These are phyloP conservation scores for Myrmophylax atrothorax DNA, from an alignment of 2,113 vertebrate genomes.

Conservation along the genomic window DNA sequence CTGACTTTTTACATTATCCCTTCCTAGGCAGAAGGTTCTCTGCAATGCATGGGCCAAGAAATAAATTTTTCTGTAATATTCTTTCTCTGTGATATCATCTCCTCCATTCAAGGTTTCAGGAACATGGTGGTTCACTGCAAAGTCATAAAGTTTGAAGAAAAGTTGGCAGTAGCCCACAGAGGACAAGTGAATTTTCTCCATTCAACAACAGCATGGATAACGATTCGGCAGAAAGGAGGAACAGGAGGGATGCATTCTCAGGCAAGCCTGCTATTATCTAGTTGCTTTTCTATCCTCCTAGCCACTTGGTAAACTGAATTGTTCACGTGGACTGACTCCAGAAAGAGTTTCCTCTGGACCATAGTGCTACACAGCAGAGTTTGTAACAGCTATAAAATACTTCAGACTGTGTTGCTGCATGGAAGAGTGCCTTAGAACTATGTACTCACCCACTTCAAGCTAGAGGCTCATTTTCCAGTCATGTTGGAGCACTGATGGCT, in stretches of 20 bases:
- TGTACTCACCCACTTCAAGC: background rate
- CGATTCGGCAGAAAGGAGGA: background rate
- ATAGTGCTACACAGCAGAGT: background rate
- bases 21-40: background rate
- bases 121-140: background rate
- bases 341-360: background rate
- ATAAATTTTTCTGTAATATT: background rate
- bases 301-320: background rate
- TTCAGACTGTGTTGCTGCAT: background rate
- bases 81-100: background rate
- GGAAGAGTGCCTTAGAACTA: too few species aligned
- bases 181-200: background rate
- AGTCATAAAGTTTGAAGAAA: background rate
- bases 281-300: background rate
- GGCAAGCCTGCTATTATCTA: background rate
- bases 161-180: background rate
- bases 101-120: background rate
- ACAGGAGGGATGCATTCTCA: background rate
- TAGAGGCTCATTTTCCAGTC: background rate
- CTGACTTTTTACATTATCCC: background rate
- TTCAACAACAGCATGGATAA: background rate
- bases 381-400: background rate
- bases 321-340: background rate
- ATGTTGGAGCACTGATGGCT: background rate
- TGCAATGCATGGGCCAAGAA: background rate